Evolutionary conservation across 1,140 invertebrate species (phyloP), one percentile per base, ranked within the genome.

Genomic region (Anastatus disparis): DNA sequence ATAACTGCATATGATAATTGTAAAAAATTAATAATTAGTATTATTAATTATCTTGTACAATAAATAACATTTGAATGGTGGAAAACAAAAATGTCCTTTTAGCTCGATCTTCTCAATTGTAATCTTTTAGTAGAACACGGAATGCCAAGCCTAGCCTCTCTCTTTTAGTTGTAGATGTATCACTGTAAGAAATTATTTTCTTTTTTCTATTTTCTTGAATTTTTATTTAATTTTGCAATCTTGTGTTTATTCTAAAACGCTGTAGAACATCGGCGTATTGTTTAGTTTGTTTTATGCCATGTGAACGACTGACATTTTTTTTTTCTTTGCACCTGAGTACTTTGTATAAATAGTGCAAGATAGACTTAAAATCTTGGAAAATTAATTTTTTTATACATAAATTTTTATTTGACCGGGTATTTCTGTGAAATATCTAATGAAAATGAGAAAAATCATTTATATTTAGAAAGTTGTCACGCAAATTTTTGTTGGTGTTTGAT

Each of bases 151-250:
- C 61, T 77, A 70, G 27, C 56, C 38, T 29, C 31, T 74, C 52
- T 76, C 72, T 70, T 76, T 72, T 72, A 50, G 75, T 42, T 3
- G 64, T 71, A 66, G 65, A 69, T 38, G 22, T 75, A 76, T 52
- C 50, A 75, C 63, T 75, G 55, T 75, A 70, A 58, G 46, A 24
- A 48, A 64, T 56, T 35, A 46, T 64, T 48, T 56, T 48, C 61
- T 64, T 48, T n/a, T n/a, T 70, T 64, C 59, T 70, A 56, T 44
- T 46, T 29, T 46, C 59, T 70, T 63, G 3, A n/a, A n/a, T n/a
- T 42, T 40, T 69, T 50, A 27, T 24, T 26, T 42, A 44, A 15
- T 50, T 42, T 44, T 55, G 15, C 26, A 38, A 46, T 1, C 42
- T 55, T 56, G 59, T 50, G 59, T 70, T 70, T 56, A 70, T 27